These are phyloP conservation scores for Mycalesis mineus DNA, from an alignment of 2,888 invertebrate species.

Conservation along the genomic window DNA sequence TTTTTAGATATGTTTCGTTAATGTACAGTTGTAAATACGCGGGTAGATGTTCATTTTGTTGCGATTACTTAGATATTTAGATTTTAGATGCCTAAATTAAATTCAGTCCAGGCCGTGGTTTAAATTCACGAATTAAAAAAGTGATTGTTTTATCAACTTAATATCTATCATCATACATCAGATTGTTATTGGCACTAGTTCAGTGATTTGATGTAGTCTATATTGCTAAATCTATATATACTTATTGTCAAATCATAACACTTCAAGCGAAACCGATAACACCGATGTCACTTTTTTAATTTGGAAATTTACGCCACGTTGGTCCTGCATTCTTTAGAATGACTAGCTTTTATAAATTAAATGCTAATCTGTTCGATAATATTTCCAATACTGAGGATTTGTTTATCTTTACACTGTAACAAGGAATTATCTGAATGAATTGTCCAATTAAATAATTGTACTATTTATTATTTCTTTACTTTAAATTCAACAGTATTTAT, in stretches of 20 bases:
- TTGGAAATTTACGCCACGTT: background rate
- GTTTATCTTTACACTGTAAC: constrained; percentile 47
- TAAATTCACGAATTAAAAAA: background rate
- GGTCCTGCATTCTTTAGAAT: constrained; percentile 21
- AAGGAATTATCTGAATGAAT: constrained; percentile 68
- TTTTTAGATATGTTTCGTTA: constrained; percentile 64
- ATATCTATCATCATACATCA: too few relatives aligned
- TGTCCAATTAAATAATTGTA: constrained; percentile 57
- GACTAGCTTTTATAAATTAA: constrained; percentile 29
- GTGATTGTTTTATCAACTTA: too few relatives aligned
- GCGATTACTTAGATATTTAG: constrained; percentile 39
- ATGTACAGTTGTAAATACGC: constrained; percentile 75
- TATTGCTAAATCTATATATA: too few relatives aligned
- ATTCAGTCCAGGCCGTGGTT: background rate
- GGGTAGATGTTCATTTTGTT: constrained; percentile 55
- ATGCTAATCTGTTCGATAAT: constrained; percentile 26
- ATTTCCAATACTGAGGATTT: constrained; percentile 37
- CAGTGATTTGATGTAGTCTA: too few relatives aligned
- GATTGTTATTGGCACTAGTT: too few relatives aligned
- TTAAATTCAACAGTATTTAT: constrained; percentile 68
- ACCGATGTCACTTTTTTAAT: too few relatives aligned
- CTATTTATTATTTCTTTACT: constrained; percentile 75
- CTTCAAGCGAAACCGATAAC: too few relatives aligned
- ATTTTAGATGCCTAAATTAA: constrained; percentile 26
- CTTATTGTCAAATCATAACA: too few relatives aligned